Conservation (phyloP, 2,888 invertebrate genomes). For the Andricus quercusramuli region DNA sequence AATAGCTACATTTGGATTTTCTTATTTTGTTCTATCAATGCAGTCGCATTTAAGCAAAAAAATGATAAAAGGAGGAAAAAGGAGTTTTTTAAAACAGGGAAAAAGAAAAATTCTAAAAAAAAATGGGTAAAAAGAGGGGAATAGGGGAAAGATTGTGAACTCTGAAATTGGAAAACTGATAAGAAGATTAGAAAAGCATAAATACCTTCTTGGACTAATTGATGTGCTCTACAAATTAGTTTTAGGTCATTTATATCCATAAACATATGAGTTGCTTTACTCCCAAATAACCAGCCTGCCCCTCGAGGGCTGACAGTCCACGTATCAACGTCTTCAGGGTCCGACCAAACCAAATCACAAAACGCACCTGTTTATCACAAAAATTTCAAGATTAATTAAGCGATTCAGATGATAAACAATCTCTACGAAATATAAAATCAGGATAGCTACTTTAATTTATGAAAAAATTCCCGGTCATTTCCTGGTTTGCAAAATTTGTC, state of each 20-base stretch:
- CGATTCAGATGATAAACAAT: not conserved
- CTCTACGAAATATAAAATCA: not conserved
- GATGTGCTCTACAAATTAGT: conserved; percentile 98
- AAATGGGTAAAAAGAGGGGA: no score
- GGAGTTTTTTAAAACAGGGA: no score
- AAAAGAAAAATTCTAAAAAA: no score
- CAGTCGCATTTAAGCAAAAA: no score
- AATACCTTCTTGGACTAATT: conserved; percentile 98
- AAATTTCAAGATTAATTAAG: conserved; percentile 20
- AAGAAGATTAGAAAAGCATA: not conserved
- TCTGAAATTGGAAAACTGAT: no score
- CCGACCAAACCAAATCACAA: conserved; percentile 99
- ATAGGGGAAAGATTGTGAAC: no score
- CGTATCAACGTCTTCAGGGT: conserved; percentile 97
- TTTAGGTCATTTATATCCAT: conserved; percentile 95
- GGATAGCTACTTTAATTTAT: no score
- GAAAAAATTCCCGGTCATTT: no score
- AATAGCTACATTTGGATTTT: no score
- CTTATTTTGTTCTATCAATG: no score
- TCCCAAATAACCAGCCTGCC: conserved; percentile 98
- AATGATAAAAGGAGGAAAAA: no score
- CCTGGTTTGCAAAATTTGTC: no score
- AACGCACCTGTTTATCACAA: conserved; percentile 82
- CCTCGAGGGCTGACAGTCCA: conserved; percentile 98
- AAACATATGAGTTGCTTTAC: conserved; percentile 95